phyloP scores from a whole-genome alignment of 2,888 invertebrate genomes.

The Sarcophaga caerulescens region DNA sequence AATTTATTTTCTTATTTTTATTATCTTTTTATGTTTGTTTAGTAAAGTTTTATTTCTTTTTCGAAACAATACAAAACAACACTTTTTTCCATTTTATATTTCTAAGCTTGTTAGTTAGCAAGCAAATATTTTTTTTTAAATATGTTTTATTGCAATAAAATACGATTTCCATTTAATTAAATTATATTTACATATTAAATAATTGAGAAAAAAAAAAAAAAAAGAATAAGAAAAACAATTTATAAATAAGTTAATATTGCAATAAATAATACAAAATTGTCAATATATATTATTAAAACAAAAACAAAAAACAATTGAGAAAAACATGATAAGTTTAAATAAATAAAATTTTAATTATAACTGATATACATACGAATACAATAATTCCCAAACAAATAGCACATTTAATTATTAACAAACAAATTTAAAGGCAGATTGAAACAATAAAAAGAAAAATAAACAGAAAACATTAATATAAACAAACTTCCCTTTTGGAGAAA shows the following conservation, averaged over 20 bases:
- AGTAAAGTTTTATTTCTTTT: background rate
- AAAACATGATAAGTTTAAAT: constrained; percentile 6
- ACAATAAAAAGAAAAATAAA: constrained; percentile 19
- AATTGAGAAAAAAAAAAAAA: constrained; percentile 69
- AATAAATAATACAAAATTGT: constrained; percentile 46
- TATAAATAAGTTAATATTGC: constrained; percentile 50
- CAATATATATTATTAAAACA: constrained; percentile 57
- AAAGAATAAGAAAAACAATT: constrained; percentile 64
- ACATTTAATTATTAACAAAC: constrained; percentile 32
- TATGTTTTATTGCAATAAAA: too few relatives aligned
- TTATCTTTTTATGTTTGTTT: background rate
- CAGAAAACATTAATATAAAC: background rate
- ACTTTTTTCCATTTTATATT: background rate
- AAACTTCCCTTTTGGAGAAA: constrained; percentile 39
- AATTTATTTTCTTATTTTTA: background rate
- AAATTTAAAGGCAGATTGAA: constrained; percentile 37
- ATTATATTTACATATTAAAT: constrained; percentile 46
- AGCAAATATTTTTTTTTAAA: background rate
- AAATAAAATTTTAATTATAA: constrained; percentile 57
- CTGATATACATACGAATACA: constrained; percentile 36
- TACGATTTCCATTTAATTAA: constrained; percentile 69
- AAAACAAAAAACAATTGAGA: constrained; percentile 16
- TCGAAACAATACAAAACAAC: background rate
- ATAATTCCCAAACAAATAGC: constrained; percentile 25
- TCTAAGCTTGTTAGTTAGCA: constrained; percentile 31